Conservation (phyloP, 2,797 vertebrate genomes). For the Limosa lapponica region DNA sequence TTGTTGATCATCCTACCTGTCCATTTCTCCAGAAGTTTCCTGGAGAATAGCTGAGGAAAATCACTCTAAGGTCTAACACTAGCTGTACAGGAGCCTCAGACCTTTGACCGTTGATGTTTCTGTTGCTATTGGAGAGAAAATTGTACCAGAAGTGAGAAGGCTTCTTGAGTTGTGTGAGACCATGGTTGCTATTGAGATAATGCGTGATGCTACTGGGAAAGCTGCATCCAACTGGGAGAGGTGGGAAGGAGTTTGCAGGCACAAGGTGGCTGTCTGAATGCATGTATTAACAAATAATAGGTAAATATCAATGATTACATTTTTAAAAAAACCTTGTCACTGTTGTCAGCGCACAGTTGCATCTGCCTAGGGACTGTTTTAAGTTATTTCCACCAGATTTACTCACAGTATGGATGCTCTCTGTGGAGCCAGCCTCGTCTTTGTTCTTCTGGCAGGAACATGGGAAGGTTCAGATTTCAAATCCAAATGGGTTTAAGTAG, state of each 20-base stretch:
- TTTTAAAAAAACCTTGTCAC: too few species aligned
- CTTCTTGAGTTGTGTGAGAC: not conserved
- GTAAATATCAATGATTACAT: not conserved
- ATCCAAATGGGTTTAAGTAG: not conserved
- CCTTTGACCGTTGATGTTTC: not conserved
- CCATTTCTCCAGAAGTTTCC: not conserved
- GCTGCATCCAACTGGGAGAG: not conserved
- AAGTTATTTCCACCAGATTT: not conserved
- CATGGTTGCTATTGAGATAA: not conserved
- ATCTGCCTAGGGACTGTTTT: not conserved
- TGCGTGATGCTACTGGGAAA: not conserved
- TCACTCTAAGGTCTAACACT: not conserved
- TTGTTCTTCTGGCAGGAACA: not conserved
- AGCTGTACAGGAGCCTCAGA: not conserved
- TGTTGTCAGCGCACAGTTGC: not conserved
- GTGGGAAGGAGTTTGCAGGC: rapidly evolving
- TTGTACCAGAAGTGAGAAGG: not conserved
- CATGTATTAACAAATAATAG: not conserved
- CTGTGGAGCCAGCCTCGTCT: not conserved
- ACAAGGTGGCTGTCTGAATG: not conserved
- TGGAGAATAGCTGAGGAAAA: not conserved
- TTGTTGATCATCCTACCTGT: not conserved
- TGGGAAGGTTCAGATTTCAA: not conserved
- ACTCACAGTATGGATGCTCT: not conserved
- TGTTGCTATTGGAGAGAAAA: not conserved